Conservation (phyloP, 2,888 invertebrate genomes). For the Spodoptera littoralis region DNA sequence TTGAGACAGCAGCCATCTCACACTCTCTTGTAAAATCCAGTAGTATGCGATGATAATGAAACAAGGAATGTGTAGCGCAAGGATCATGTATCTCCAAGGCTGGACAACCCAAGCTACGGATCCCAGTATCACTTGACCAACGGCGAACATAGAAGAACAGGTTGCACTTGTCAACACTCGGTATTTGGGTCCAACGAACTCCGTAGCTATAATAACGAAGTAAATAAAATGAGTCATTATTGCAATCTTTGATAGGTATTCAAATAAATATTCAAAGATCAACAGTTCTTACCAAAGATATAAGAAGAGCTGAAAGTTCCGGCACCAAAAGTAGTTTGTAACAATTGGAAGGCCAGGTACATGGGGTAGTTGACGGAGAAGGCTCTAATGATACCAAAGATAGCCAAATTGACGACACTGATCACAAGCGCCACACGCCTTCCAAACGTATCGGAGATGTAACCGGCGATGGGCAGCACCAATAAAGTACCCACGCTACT, state of each 20-base stretch:
- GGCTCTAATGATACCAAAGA: slow-evolving; percentile 86
- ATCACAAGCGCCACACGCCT: slow-evolving; percentile 84
- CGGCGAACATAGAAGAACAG: slow-evolving; percentile 91
- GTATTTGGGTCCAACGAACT: slow-evolving; percentile 92
- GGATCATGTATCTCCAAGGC: slow-evolving; percentile 91
- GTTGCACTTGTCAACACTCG: slow-evolving; percentile 92
- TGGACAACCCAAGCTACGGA: slow-evolving; percentile 90
- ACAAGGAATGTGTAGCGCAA: slow-evolving; percentile 91
- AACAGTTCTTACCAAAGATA: slow-evolving; percentile 70
- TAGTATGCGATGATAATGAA: slow-evolving; percentile 90
- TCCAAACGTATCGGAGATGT: slow-evolving; percentile 91
- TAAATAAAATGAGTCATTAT: background rate
- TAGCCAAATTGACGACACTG: slow-evolving; percentile 79
- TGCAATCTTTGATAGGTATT: background rate
- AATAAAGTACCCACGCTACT: slow-evolving; percentile 92
- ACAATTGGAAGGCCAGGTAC: slow-evolving; percentile 85
- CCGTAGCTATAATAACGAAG: slow-evolving; percentile 88
- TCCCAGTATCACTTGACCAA: slow-evolving; percentile 92
- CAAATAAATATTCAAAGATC: background rate
- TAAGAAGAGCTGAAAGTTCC: slow-evolving; percentile 87
- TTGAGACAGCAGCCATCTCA: slow-evolving; percentile 93
- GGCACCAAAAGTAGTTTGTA: slow-evolving; percentile 87
- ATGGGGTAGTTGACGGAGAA: slow-evolving; percentile 88
- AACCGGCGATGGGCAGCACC: slow-evolving; percentile 91
- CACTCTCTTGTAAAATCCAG: slow-evolving; percentile 90